Evolutionary conservation across 2,797 vertebrate species (phyloP), one percentile per base, ranked within the genome.

Genomic region (Cossypha polioptera): DNA sequence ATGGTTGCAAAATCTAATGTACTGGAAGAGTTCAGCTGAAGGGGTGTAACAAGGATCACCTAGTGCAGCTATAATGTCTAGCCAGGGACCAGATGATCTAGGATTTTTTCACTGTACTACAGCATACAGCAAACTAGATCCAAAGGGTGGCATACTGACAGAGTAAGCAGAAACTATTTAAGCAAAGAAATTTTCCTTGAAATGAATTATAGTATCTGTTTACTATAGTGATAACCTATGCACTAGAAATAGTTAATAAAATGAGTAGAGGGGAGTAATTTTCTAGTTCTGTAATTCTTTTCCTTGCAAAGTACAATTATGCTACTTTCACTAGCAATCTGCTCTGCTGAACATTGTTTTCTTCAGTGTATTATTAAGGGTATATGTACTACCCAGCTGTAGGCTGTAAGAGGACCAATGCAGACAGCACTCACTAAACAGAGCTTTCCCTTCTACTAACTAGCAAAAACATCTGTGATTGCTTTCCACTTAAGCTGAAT

Each of bases 31-130:
- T 42, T 90, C n/a, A 51, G 28, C 14, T 67, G 40, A 67, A 80
- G 29, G 36, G 31, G 36, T 31, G 13, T 53, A 38, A 66, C 18
- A 71, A 24, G 3, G 10, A 84, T 6, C 31, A 50, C 13, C 29
- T 22, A 67, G 35, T 2, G 3, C 14, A 22, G 20, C 21, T 33
- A 8, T 1, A 2, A 33, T 3, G 16, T n/a, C 54, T 17, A 54
- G 20, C 11, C 33, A 47, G 19, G 5, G 12, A 69, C 21, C 29
- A 77, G 31, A 57, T 4, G 6, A 68, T 13, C 19, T 28, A 48
- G 20, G 24, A 62, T 9, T 42, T 50, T 28, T 51, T 71, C 40
- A 29, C 5, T 20, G 18, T 47, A 48, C 15, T 15, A 36, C 20
- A 61, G 1, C 11, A 38, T 22, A 66, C 51, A 69, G 31, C 4